phyloP scores from a whole-genome alignment of 2,888 invertebrate species.

The Stenchaetothrips biformis region DNA sequence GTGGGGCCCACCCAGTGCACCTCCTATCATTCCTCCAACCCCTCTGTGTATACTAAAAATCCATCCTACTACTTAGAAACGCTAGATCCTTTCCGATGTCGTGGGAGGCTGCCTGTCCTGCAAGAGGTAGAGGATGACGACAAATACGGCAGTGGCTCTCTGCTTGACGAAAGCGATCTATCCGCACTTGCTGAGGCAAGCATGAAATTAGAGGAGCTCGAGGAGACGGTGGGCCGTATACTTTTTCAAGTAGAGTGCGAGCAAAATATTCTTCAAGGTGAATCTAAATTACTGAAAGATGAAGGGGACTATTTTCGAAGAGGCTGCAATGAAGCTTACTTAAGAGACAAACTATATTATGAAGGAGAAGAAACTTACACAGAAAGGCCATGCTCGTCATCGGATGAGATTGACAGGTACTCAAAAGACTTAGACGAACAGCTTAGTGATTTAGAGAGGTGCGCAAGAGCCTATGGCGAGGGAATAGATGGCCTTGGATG shows the following conservation, averaged over 20 bases:
- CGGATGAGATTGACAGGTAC: background rate
- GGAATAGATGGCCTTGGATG: background rate
- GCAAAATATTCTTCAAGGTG: background rate
- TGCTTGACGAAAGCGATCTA: background rate
- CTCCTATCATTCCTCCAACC: background rate
- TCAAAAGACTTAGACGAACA: background rate
- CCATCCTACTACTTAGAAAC: background rate
- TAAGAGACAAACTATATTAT: too few relatives aligned
- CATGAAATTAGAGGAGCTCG: slow-evolving; percentile 42
- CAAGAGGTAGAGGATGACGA: background rate
- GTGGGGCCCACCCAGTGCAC: background rate
- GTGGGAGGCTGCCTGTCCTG: slow-evolving; percentile 2
- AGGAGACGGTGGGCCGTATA: slow-evolving; percentile 47
- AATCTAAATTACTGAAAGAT: too few relatives aligned
- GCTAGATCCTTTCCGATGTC: background rate
- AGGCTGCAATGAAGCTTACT: too few relatives aligned
- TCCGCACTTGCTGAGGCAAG: background rate
- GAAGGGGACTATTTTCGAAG: too few relatives aligned
- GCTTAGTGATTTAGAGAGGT: background rate
- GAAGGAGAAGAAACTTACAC: too few relatives aligned
- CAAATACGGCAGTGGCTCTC: background rate
- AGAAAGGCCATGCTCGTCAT: background rate
- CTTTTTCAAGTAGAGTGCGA: slow-evolving; percentile 44
- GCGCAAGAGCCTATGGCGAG: background rate
- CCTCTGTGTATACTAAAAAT: background rate